These are phyloP conservation scores for Cyanistes caeruleus DNA, from an alignment of 2,113 vertebrate species.

Conservation along the genomic window DNA sequence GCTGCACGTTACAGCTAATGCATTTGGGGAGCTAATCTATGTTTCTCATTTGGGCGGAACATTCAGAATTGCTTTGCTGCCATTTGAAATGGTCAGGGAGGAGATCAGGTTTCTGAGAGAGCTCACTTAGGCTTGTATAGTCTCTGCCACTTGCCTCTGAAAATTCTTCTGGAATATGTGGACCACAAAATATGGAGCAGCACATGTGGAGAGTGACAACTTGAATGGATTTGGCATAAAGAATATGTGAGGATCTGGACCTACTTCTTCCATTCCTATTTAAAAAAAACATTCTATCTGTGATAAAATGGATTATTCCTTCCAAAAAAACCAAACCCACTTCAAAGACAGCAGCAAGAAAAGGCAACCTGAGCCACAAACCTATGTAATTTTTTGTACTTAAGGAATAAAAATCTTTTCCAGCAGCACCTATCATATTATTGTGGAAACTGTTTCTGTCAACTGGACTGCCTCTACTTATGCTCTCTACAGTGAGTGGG, in stretches of 20 bases:
- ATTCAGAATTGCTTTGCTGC: background rate
- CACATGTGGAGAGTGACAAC: accelerated
- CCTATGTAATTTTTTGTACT: background rate
- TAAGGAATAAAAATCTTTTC: background rate
- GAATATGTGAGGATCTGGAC: background rate
- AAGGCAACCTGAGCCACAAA: background rate
- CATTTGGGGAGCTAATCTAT: background rate
- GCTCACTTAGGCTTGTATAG: background rate
- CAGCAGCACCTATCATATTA: background rate
- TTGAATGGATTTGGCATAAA: background rate
- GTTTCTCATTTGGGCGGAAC: background rate
- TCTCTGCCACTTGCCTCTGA: background rate
- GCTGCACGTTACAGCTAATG: background rate
- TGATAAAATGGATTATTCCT: background rate
- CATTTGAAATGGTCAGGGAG: background rate
- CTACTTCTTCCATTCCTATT: background rate
- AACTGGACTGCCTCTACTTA: background rate
- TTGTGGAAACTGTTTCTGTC: background rate
- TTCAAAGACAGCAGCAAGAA: background rate
- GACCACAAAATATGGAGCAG: background rate
- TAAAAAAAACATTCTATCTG: background rate
- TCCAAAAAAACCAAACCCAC: background rate
- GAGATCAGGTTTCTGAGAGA: background rate
- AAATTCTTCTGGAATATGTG: background rate
- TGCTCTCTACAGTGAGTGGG: background rate